These are phyloP conservation scores for Leptoclinus maculatus DNA, from an alignment of 2,797 vertebrate genomes.

Conservation along the genomic window DNA sequence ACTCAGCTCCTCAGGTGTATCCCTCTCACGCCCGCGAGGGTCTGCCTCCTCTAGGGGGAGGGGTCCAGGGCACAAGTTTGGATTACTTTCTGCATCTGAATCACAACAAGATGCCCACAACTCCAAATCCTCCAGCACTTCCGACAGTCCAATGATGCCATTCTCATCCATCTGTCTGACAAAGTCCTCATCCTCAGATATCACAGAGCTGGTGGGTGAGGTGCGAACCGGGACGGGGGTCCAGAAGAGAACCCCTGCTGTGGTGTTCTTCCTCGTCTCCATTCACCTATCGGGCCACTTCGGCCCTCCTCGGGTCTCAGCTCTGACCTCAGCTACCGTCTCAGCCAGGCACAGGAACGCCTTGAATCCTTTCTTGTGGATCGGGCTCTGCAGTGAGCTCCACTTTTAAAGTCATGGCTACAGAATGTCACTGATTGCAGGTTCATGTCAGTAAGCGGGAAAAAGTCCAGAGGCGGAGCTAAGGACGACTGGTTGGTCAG, in stretches of 20 bases:
- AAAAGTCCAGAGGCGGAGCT: not conserved
- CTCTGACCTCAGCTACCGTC: conserved; percentile 11
- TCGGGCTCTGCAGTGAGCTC: conserved; percentile 3
- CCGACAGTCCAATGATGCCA: conserved; percentile 83
- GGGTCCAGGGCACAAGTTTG: not conserved
- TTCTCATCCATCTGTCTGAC: conserved; percentile 80
- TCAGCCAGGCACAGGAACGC: conserved; percentile 46
- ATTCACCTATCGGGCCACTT: conserved; percentile 46
- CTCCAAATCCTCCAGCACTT: conserved; percentile 48
- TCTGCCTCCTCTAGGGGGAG: conserved; percentile 27
- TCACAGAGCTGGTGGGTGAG: conserved; percentile 58
- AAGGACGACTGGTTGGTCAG: not conserved
- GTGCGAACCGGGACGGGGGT: conserved; percentile 64
- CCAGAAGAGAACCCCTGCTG: conserved; percentile 66
- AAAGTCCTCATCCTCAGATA: conserved; percentile 67
- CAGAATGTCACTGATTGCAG: not conserved
- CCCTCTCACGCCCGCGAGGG: not conserved
- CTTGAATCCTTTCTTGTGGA: conserved; percentile 25
- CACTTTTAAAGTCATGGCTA: conserved; percentile 29
- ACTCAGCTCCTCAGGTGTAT: conserved; percentile 46
- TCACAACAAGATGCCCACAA: conserved; percentile 16
- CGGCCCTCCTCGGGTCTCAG: not conserved
- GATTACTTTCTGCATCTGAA: conserved; percentile 8
- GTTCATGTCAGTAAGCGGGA: conserved; percentile 5
- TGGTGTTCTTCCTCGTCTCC: conserved; percentile 62